These are phyloP conservation scores for Myiozetetes cayanensis DNA, from an alignment of 2,113 vertebrate species.

Conservation along the genomic window DNA sequence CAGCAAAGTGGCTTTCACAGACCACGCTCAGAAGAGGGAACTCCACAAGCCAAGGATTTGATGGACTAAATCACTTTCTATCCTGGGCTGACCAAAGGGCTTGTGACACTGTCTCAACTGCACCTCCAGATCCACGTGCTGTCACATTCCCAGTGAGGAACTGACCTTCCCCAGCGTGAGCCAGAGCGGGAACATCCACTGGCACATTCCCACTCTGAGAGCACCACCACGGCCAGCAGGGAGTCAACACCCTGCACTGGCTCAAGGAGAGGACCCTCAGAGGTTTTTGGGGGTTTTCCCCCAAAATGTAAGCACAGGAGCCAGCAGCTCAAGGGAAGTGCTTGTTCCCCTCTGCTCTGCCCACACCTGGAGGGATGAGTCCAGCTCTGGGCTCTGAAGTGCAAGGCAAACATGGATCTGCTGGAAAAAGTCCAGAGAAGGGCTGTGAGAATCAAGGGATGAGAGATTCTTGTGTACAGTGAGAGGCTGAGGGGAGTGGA, in stretches of 20 bases:
- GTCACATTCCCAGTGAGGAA: not conserved
- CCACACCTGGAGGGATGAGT: not conserved
- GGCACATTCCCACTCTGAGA: not conserved
- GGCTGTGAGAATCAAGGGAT: not conserved
- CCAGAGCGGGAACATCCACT: not conserved
- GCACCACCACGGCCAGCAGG: not conserved
- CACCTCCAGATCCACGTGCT: rapidly evolving
- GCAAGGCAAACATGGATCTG: not conserved
- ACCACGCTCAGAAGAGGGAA: not conserved
- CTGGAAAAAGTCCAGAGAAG: not conserved
- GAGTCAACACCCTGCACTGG: not conserved
- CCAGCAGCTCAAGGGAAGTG: not conserved
- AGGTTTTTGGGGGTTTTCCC: not conserved
- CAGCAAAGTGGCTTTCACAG: not conserved
- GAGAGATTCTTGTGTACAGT: not conserved
- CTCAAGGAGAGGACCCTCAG: not conserved
- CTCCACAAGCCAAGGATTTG: not conserved
- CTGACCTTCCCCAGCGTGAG: not conserved
- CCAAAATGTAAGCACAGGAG: not conserved
- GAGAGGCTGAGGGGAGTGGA: not conserved
- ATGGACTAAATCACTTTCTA: not conserved
- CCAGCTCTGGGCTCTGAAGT: not conserved
- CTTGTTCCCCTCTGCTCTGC: not conserved
- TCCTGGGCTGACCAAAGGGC: not conserved
- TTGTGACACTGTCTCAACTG: not conserved